Evolutionary conservation across 2,113 vertebrate genomes (phyloP).

Genomic region (Psophia crepitans): DNA sequence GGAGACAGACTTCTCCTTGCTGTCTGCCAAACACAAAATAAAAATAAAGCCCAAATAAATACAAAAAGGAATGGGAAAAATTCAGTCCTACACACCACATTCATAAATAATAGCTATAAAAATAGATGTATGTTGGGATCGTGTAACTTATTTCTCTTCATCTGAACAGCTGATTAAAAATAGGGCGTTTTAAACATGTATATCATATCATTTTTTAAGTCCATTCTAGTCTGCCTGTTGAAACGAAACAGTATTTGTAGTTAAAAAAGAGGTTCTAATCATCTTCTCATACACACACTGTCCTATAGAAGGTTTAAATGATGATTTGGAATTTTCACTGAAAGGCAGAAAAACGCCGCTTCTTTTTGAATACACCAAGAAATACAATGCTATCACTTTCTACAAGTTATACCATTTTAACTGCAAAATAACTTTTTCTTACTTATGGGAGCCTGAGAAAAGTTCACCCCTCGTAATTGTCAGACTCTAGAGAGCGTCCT

Average conservation of each 20-base stretch:
- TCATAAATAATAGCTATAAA: not conserved
- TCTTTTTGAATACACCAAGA: not conserved
- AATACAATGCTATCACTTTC: not conserved
- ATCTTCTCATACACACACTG: not conserved
- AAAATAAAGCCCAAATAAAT: not conserved
- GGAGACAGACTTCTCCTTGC: not conserved
- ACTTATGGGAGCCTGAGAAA: not conserved
- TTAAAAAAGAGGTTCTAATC: not conserved
- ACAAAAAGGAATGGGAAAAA: not conserved
- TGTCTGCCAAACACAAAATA: not conserved
- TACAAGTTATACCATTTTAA: not conserved
- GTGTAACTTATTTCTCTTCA: not conserved
- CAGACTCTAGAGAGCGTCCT: not conserved
- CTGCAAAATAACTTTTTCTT: not conserved
- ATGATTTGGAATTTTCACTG: not conserved
- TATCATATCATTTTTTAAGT: rapidly evolving
- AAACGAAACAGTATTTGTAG: not conserved
- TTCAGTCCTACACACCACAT: not conserved
- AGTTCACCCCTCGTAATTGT: not conserved
- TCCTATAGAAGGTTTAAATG: not conserved
- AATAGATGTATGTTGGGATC: rapidly evolving
- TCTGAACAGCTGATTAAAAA: not conserved
- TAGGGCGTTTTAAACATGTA: rapidly evolving
- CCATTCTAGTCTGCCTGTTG: not conserved
- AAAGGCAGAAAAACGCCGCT: not conserved